Evolutionary conservation across 2,888 invertebrate species (phyloP).

Genomic region (Hydriomena furcata): DNA sequence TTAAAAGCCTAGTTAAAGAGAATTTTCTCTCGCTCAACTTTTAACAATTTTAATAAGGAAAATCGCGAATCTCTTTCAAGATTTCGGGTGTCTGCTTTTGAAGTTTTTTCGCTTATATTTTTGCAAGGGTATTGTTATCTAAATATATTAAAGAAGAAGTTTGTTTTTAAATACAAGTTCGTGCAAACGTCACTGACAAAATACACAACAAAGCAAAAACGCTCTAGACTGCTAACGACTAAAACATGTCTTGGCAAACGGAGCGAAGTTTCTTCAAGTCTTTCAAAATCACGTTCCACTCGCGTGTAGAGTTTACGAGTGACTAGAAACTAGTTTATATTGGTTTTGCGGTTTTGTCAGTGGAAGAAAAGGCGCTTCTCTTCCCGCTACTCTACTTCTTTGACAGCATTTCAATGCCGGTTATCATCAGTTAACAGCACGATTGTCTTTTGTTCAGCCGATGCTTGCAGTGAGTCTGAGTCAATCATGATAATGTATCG

Average conservation of each 20-base stretch:
- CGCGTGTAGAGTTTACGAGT: slow-evolving; percentile 27
- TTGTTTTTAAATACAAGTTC: slow-evolving; percentile 1
- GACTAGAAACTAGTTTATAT: slow-evolving; percentile 27
- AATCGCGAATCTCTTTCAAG: slow-evolving; percentile 25
- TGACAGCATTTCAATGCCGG: slow-evolving; percentile 22
- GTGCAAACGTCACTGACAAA: background rate
- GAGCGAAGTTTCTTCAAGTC: slow-evolving; percentile 27
- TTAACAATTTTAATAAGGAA: slow-evolving; percentile 35
- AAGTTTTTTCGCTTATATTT: slow-evolving; percentile 7
- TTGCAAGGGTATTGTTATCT: background rate
- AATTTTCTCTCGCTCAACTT: slow-evolving; percentile 41
- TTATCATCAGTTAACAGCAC: slow-evolving; percentile 17
- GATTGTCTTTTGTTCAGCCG: slow-evolving; percentile 26
- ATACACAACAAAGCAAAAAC: slow-evolving; percentile 16
- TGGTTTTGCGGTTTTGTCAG: slow-evolving; percentile 20
- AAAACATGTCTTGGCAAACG: slow-evolving; percentile 31
- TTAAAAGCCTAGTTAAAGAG: slow-evolving; percentile 50
- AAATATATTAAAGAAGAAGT: too few relatives aligned
- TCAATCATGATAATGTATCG: slow-evolving; percentile 35
- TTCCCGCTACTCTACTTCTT: slow-evolving; percentile 29
- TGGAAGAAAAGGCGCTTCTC: slow-evolving; percentile 11
- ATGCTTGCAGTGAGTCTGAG: slow-evolving; percentile 19
- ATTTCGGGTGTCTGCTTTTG: slow-evolving; percentile 16
- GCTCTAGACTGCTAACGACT: slow-evolving; percentile 25
- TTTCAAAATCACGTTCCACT: slow-evolving; percentile 32